Evolutionary conservation across 2,113 vertebrate species (phyloP).

Genomic region (Hyla sarda): DNA sequence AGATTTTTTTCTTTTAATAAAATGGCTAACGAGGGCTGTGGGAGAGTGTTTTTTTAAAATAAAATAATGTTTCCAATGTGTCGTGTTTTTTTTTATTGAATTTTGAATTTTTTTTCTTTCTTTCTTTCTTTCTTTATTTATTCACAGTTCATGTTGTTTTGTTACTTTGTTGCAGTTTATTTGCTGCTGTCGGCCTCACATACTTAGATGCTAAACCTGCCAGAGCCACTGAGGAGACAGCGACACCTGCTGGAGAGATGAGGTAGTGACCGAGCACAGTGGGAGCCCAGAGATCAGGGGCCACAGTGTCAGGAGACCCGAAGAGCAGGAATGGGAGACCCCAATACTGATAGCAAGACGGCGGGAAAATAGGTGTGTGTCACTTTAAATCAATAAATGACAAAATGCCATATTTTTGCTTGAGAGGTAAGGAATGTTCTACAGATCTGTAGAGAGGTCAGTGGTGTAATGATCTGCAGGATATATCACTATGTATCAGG

Average conservation of each 20-base stretch:
- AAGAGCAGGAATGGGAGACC: too few species aligned
- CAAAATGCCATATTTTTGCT: not conserved
- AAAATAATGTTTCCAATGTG: too few species aligned
- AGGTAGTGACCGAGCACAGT: not conserved
- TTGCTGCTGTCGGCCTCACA: not conserved
- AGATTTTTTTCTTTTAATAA: too few species aligned
- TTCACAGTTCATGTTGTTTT: not conserved
- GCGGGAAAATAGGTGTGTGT: not conserved
- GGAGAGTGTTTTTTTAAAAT: too few species aligned
- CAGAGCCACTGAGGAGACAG: not conserved
- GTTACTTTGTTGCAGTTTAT: not conserved
- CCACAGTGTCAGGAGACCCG: not conserved
- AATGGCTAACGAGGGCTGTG: too few species aligned
- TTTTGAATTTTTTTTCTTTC: too few species aligned
- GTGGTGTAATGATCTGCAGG: too few species aligned
- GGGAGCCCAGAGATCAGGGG: not conserved
- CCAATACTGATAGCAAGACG: too few species aligned
- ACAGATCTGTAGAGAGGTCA: too few species aligned
- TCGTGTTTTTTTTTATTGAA: too few species aligned
- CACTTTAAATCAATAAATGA: not conserved
- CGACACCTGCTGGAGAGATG: not conserved
- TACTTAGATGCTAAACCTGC: not conserved
- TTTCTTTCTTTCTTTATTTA: too few species aligned
- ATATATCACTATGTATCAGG: too few species aligned
- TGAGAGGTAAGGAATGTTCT: not conserved